Evolutionary conservation across 1,140 invertebrate genomes (phyloP), one percentile per base, ranked within the genome.

Genomic region (Euwallacea fornicatus): DNA sequence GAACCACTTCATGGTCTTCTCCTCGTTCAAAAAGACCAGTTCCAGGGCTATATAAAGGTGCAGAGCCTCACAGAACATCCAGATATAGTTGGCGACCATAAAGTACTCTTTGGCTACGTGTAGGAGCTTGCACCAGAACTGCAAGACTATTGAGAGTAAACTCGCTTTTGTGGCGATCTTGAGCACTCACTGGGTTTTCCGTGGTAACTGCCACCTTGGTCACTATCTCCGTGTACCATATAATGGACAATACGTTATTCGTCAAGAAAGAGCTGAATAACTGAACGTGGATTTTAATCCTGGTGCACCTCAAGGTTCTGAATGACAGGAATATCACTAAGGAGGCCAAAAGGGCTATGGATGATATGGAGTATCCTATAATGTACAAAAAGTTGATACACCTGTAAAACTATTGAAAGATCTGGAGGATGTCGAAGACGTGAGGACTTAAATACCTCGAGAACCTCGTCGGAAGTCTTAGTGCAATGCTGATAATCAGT

Each of bases 271-370:
- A 95, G 9, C 90, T 85, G 81, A 98, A 98, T 50, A 98, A 85
- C 81, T 97, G 94, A 85, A 95, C 96, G 81, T 98, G 95, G 61
- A 98, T 87, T 8, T 92, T 91, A 71, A 95, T 94, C 66, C 95
- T 86, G 7, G 93, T 92, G 81, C 94, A 96, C 77, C 84, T 85
- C 56, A 86, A 79, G 21, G 84, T 86, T 82, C 88, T 89, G 55
- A 78, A 80, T 6, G 72, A 73, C 6, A 79, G 44, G 63, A 80
- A 79, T 42, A 80, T 77, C 6, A 54, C 59, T 8, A 80, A 53
- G 7, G 77, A 77, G 13, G 77, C 74, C 8, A 77, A 58, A 2
- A 80, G 65, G 21, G 79, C 78, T n/a, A 73, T 74, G 43, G 78
- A 56, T 6, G 79, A 80, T 54, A 79, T 70, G 9, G 77, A 74